Base-by-base conservation (phyloP, 2,113 vertebrate species). In the Phasianus colchicus region DNA sequence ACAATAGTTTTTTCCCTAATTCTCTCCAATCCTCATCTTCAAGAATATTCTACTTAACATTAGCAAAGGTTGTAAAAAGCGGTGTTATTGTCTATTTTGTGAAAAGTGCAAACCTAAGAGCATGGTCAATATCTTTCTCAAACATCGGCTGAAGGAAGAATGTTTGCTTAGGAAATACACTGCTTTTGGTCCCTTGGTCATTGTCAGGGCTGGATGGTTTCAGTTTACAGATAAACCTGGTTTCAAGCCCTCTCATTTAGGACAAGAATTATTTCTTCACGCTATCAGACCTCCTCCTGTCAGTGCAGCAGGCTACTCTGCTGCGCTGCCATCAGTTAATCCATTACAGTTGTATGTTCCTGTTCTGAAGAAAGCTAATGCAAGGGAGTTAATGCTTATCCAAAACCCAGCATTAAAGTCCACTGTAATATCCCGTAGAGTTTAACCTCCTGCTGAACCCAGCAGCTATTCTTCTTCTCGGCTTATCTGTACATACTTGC, bases 311-410 rank as follows among this genome's bases (percentile, higher is more conserved):
- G 73, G 61, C 45, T 87, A 47, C 70, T 90, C 63, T 88, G 74
- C 87, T 85, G 50, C 66, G 64, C 87, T 93, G 60, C 67, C 67
- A 88, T 72, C 83, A 91, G 70, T 87, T 95, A 90, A 88, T 89
- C 54, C 73, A 48, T 81, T 87, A 85, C 7, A 70, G 71, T 24
- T 89, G n/a, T 60, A 81, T 24, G 61, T 71, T 94, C 42, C 50
- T 81, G 47, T 58, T 85, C 86, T 58, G 52, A 89, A 77, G 71
- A 47, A 36, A 86, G 54, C 69, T 74, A 86, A 93, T 45, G 55
- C 58, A 82, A 76, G 36, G 32, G 58, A 88, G 61, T 52, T 60
- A 89, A 81, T 61, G 40, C 71, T 78, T 48, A 83, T 45, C n/a
- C 54, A 74, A 70, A 78, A 18, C n/a, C 43, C 43, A 86, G 43